These are phyloP conservation scores for Meloidogyne floridensis DNA, from an alignment of 1,140 invertebrate species.

Conservation along the genomic window DNA sequence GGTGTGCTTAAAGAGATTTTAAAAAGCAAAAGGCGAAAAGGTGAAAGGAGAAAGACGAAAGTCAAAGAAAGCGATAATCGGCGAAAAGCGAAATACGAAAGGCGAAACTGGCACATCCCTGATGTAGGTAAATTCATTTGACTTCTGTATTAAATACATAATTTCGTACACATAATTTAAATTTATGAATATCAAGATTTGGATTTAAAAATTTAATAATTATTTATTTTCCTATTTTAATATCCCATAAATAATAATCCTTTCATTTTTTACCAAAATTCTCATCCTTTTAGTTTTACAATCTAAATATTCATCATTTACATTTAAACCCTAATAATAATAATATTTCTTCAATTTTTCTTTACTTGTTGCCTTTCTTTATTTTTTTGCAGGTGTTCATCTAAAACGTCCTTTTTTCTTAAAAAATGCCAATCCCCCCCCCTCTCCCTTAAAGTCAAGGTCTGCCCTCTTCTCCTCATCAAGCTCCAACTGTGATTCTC, in stretches of 20 bases:
- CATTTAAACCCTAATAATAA: not conserved
- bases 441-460: not conserved
- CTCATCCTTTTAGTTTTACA: not conserved
- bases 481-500: not conserved
- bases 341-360: not conserved
- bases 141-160: too few species aligned
- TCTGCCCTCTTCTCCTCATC: not conserved
- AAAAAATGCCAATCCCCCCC: not conserved
- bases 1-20: too few species aligned
- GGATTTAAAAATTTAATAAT: not conserved
- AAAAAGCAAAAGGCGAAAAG: too few species aligned
- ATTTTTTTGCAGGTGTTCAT: conserved; percentile 4
- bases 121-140: too few species aligned
- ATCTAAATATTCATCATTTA: not conserved
- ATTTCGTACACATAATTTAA: too few species aligned
- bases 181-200: too few species aligned
- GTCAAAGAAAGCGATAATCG: too few species aligned
- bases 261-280: not conserved
- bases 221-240: not conserved
- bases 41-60: too few species aligned
- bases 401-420: not conserved
- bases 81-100: too few species aligned
- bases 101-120: too few species aligned
- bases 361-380: not conserved
- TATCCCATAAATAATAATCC: too few species aligned